Conservation (phyloP, 2,888 invertebrate genomes). For the Agonopterix subpropinquella region DNA sequence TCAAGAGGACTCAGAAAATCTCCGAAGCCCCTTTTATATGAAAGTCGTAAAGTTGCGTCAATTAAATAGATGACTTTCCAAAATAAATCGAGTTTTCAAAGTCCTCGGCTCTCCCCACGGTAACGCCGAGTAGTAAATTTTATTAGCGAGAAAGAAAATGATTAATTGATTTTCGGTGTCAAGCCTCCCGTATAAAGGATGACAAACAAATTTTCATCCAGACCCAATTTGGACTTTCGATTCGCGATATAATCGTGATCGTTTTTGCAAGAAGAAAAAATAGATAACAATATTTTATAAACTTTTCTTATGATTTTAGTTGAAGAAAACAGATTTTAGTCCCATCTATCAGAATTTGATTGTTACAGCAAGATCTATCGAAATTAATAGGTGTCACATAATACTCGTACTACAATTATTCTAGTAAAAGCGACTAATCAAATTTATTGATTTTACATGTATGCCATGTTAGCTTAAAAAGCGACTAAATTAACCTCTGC, state of each 20-base stretch:
- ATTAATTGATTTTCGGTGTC: conserved; percentile 31
- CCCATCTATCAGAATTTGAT: too few relatives aligned
- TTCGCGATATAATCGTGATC: too few relatives aligned
- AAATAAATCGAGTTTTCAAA: conserved; percentile 34
- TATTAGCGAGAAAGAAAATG: conserved; percentile 25
- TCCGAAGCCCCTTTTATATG: conserved; percentile 17
- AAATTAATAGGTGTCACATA: too few relatives aligned
- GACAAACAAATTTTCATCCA: conserved; percentile 23
- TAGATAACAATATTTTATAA: too few relatives aligned
- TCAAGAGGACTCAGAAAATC: conserved; percentile 18
- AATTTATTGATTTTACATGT: too few relatives aligned
- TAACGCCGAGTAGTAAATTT: conserved; percentile 24
- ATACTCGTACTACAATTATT: too few relatives aligned
- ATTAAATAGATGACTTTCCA: conserved; percentile 46
- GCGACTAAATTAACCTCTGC: too few relatives aligned
- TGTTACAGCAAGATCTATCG: too few relatives aligned
- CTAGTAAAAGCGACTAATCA: too few relatives aligned
- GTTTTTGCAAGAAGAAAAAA: too few relatives aligned
- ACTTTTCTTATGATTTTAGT: background rate
- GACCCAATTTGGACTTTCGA: background rate
- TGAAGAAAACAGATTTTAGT: too few relatives aligned
- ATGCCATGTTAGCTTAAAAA: too few relatives aligned
- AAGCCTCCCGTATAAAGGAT: conserved; percentile 15
- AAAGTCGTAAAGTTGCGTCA: conserved; percentile 34
- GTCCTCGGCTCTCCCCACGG: conserved; percentile 10